A percentile compares a stretch with the other conserved stretches of the same genome.
phyloP scores from a whole-genome alignment of 2,888 invertebrate genomes.

The Habroteleia sp. region DNA sequence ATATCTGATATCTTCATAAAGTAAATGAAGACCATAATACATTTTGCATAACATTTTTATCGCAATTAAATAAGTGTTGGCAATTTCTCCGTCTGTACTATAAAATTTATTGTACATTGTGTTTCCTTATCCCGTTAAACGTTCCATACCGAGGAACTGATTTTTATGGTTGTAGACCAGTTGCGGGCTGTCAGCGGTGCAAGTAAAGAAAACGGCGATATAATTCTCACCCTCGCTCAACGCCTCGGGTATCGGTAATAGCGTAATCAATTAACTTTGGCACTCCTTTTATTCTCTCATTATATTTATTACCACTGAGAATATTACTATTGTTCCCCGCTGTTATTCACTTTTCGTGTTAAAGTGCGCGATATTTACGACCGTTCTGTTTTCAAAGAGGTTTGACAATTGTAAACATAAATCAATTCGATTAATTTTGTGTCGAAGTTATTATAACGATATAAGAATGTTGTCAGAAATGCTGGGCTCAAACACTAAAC shows the following conservation, averaged over 20 bases:
- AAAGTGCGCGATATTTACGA: constrained; percentile 37
- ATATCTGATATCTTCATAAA: too few relatives aligned
- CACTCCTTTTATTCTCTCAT: constrained; percentile 52
- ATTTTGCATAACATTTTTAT: too few relatives aligned
- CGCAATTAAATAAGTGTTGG: too few relatives aligned
- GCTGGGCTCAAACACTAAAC: too few relatives aligned
- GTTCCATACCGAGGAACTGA: constrained; percentile 2
- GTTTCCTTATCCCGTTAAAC: constrained; percentile 18
- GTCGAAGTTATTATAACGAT: constrained; percentile 3
- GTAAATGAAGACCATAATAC: too few relatives aligned
- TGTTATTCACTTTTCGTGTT: constrained; percentile 37
- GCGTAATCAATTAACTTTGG: constrained; percentile 56
- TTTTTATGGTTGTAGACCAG: constrained; percentile 35
- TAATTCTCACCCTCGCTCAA: constrained; percentile 49
- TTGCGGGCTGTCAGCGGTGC: constrained; percentile 36
- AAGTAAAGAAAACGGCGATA: constrained; percentile 29
- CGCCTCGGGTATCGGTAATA: constrained; percentile 49
- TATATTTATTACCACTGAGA: constrained; percentile 49
- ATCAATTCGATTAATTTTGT: constrained; percentile 42
- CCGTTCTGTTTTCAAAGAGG: background rate
- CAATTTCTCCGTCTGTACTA: too few relatives aligned
- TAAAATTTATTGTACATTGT: constrained; percentile 24
- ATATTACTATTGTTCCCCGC: constrained; percentile 38
- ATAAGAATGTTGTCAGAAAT: constrained; percentile 20
- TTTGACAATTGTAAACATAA: constrained; percentile 36